Evolutionary conservation across 1,140 invertebrate genomes (phyloP).

Genomic region (Bicyclus anynana): DNA sequence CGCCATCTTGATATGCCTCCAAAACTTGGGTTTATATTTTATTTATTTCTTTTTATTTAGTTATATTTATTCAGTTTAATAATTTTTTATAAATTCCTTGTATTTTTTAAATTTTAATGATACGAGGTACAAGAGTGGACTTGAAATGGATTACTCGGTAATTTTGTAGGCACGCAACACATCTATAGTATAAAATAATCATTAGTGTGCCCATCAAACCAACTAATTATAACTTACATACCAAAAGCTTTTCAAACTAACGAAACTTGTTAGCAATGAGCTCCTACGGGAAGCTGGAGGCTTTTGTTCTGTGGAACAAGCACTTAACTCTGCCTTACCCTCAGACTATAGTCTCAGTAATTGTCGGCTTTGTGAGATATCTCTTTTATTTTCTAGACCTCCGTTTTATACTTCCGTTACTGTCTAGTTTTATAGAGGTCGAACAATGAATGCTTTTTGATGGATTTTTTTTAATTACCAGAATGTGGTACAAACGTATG

Average conservation of each 20-base stretch:
- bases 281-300: slow-evolving; percentile 11
- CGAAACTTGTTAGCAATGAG: not conserved
- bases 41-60: too few species aligned
- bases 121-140: too few species aligned
- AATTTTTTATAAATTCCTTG: too few species aligned
- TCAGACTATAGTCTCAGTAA: slow-evolving; percentile 10
- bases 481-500: too few species aligned
- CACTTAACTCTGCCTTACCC: slow-evolving; percentile 7
- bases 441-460: too few species aligned
- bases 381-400: slow-evolving; percentile 19
- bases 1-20: too few species aligned
- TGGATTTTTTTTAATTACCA: too few species aligned
- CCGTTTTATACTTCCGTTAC: slow-evolving; percentile 11
- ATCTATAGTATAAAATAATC: not conserved
- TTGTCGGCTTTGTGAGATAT: slow-evolving; percentile 21
- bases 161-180: too few species aligned
- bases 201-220: not conserved
- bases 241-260: slow-evolving; percentile 6
- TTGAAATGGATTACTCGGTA: too few species aligned
- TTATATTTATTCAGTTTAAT: too few species aligned
- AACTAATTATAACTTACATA: not conserved
- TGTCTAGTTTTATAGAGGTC: not conserved
- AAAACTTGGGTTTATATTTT: too few species aligned
- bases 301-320: slow-evolving; percentile 17
- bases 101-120: too few species aligned